These are phyloP conservation scores for Panthera tigris DNA, from an alignment of 2,113 vertebrate species.

Conservation along the genomic window DNA sequence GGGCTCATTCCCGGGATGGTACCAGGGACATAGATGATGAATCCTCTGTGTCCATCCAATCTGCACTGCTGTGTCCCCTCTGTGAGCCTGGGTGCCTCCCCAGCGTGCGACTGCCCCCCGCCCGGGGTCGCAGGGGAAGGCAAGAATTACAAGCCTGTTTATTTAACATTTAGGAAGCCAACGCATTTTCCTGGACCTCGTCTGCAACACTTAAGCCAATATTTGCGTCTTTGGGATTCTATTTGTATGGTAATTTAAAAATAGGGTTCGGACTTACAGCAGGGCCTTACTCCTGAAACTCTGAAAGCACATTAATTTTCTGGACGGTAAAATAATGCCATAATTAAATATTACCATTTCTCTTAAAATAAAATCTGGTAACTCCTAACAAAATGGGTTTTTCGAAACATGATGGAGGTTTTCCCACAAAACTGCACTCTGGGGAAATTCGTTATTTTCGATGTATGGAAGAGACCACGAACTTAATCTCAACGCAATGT, in stretches of 20 bases:
- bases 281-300: constrained; percentile 25
- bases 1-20: fast-evolving
- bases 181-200: neutral
- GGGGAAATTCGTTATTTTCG: constrained; percentile 74
- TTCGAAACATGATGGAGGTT: constrained; percentile 64
- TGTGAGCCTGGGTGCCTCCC: fast-evolving
- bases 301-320: constrained; percentile 60
- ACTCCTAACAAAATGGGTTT: constrained; percentile 62
- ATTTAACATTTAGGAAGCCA: constrained; percentile 31
- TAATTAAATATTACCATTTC: constrained; percentile 72
- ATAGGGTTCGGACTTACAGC: neutral
- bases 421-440: constrained; percentile 70
- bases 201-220: constrained; percentile 52
- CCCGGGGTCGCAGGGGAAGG: neutral
- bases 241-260: constrained; percentile 73
- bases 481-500: constrained; percentile 71
- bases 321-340: constrained; percentile 70
- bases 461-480: constrained; percentile 71
- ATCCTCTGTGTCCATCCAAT: fast-evolving
- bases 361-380: constrained; percentile 76
- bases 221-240: constrained; percentile 63
- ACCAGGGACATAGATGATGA: fast-evolving
- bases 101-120: fast-evolving
- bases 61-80: fast-evolving
- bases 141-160: neutral